A percentile compares a stretch with the other conserved stretches of the same genome.
Evolutionary conservation across 1,140 invertebrate species (phyloP).

Genomic region (Drosophila bocqueti): DNA sequence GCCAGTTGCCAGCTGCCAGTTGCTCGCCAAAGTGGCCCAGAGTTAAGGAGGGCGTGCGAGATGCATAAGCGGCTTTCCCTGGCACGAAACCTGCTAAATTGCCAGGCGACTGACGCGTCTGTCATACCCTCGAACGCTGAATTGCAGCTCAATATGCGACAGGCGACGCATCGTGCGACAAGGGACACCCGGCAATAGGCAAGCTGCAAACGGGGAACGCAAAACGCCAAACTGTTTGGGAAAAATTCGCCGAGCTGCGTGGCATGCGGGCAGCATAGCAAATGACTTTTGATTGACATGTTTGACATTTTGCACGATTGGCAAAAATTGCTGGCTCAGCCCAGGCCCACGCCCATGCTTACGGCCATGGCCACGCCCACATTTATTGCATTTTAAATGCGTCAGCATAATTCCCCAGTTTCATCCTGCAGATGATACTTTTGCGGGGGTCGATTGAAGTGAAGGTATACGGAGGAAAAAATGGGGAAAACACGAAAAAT

Average conservation of each 20-base stretch:
- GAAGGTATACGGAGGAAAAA: not conserved
- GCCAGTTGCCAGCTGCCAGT: not conserved
- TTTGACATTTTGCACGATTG: slow-evolving; percentile 80
- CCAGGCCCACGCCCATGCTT: not conserved
- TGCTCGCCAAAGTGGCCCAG: slow-evolving; percentile 7
- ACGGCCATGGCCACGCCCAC: slow-evolving; percentile 19
- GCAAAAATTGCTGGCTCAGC: slow-evolving; percentile 67
- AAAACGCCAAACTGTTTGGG: slow-evolving; percentile 40
- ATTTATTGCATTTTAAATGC: slow-evolving; percentile 77
- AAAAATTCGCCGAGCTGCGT: slow-evolving; percentile 55
- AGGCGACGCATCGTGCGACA: slow-evolving; percentile 12
- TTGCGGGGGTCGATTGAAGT: not conserved
- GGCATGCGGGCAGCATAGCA: slow-evolving; percentile 57
- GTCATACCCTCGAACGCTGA: slow-evolving; percentile 34
- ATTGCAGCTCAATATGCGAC: slow-evolving; percentile 49
- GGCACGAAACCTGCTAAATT: slow-evolving; percentile 53
- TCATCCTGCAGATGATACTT: slow-evolving; percentile 40
- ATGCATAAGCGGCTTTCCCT: slow-evolving; percentile 57
- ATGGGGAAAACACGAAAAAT: not conserved
- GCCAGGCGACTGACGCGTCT: slow-evolving; percentile 61
- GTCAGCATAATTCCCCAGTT: slow-evolving; percentile 75
- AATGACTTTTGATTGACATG: slow-evolving; percentile 83
- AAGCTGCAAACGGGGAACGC: not conserved
- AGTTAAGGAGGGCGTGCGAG: slow-evolving; percentile 3
- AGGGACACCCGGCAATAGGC: not conserved